Evolutionary conservation across 2,888 invertebrate species (phyloP), one percentile per base, ranked within the genome.

Genomic region (Linhomoeus sp.): DNA sequence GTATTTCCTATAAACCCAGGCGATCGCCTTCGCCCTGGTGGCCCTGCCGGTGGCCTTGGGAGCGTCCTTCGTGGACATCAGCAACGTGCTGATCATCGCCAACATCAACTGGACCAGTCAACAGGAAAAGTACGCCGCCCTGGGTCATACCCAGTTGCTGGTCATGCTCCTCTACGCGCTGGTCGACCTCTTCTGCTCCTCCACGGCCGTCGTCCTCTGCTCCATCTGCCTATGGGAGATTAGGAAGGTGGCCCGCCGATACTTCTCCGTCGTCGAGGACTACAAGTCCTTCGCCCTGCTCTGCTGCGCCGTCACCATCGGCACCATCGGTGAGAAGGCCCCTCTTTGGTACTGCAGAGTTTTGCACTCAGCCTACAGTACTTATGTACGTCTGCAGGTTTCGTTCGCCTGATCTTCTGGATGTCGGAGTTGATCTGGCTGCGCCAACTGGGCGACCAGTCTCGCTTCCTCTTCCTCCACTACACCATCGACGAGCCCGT

Each of bases 401-500:
- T 43, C 19, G 17, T 23, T 2, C 41, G 36, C n/a, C 20, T 43
- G 3, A 9, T 19, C n/a, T 22, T 47, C 14, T 47, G 47, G 47
- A 24, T 36, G n/a, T 14, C 9, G 22, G 47, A 47, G 25, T 12
- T 47, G 38, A 3, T 15, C 2, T 47, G 47, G 47, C 14, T 26
- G 20, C 17, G 26, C 2, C 5, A 15, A 2, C 15, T 47, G 22
- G 47, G 47, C 33, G 26, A 41, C 2, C 12, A 24, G 23, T n/a
- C n/a, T 2, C 41, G 29, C 1, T 48, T 45, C 45, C 2, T 45
- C 15, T 45, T 48, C 25, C 17, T 48, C 23, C 39, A 48, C 41
- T 48, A 48, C 41, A 48, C 48, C 25, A 35, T 48, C 14, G 48
- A 48, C 42, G 48, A 48, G 20, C 48, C 48, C 22, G 37, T 48